These are phyloP conservation scores for Apotomis betuletana DNA, from an alignment of 2,888 invertebrate species.

Conservation along the genomic window DNA sequence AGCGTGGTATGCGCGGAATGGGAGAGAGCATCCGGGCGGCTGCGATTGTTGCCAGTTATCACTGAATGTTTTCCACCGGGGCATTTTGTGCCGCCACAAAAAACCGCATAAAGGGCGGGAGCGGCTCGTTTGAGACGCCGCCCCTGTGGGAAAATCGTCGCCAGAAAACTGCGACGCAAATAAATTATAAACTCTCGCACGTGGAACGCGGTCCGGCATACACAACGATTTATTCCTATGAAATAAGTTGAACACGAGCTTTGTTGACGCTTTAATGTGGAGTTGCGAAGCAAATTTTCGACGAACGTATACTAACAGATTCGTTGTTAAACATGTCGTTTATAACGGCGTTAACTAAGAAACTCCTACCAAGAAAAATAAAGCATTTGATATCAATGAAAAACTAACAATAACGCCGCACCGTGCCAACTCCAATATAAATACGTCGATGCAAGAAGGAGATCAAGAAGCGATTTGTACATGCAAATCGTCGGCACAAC, in stretches of 20 bases:
- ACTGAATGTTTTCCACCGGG: conserved; percentile 82
- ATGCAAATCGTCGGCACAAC: conserved; percentile 64
- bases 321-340: neutral
- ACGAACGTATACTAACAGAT: neutral
- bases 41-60: conserved; percentile 84
- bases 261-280: conserved; percentile 58
- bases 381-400: conserved; percentile 37
- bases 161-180: conserved; percentile 82
- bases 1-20: conserved; percentile 80
- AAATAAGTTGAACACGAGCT: conserved; percentile 53
- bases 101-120: conserved; percentile 82
- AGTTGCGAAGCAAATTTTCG: conserved; percentile 12
- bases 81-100: conserved; percentile 82
- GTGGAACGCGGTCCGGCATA: conserved; percentile 72
- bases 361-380: conserved; percentile 7
- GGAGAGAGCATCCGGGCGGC: conserved; percentile 81
- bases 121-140: conserved; percentile 81
- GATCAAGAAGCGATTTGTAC: conserved; percentile 59
- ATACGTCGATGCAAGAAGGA: conserved; percentile 42
- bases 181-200: conserved; percentile 81
- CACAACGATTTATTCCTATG: conserved; percentile 56
- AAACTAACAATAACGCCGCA: conserved; percentile 36
- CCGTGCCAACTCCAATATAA: conserved; percentile 36
- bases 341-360: neutral
- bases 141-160: conserved; percentile 83